Conservation (phyloP, 2,888 invertebrate species). For the Dryobota labecula region DNA sequence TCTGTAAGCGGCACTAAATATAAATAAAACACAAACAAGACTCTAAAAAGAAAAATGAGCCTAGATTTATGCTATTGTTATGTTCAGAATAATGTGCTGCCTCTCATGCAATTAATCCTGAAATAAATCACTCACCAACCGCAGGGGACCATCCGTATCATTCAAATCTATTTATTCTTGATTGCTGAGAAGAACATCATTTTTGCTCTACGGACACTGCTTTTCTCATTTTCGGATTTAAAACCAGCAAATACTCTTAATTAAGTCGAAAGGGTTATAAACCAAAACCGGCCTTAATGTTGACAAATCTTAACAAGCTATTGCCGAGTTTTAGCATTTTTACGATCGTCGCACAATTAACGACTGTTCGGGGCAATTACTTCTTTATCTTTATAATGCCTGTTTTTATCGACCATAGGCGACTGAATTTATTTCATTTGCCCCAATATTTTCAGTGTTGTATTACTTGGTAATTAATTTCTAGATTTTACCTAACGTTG, state of each 20-base stretch:
- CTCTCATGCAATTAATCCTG: neutral
- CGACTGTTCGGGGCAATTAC: slow-evolving; percentile 54
- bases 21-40: neutral
- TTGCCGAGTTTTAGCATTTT: slow-evolving; percentile 52
- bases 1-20: neutral
- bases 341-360: slow-evolving; percentile 64
- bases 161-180: neutral
- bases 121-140: neutral
- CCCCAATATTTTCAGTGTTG: slow-evolving; percentile 50
- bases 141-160: neutral
- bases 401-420: slow-evolving; percentile 50
- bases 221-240: neutral
- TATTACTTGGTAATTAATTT: slow-evolving; percentile 53
- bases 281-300: slow-evolving; percentile 11
- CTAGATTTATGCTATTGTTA: neutral
- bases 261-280: slow-evolving; percentile 5
- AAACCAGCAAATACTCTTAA: slow-evolving; percentile 3
- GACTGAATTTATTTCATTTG: slow-evolving; percentile 47
- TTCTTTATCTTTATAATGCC: slow-evolving; percentile 63
- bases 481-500: slow-evolving; percentile 28
- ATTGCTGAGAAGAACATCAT: neutral
- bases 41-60: neutral
- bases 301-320: slow-evolving; percentile 25
- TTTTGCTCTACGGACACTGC: neutral
- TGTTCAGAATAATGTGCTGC: neutral